A percentile compares a stretch with the other conserved stretches of the same genome.
Evolutionary conservation across 2,113 vertebrate genomes (phyloP).

Genomic region (Ifrita kowaldi): DNA sequence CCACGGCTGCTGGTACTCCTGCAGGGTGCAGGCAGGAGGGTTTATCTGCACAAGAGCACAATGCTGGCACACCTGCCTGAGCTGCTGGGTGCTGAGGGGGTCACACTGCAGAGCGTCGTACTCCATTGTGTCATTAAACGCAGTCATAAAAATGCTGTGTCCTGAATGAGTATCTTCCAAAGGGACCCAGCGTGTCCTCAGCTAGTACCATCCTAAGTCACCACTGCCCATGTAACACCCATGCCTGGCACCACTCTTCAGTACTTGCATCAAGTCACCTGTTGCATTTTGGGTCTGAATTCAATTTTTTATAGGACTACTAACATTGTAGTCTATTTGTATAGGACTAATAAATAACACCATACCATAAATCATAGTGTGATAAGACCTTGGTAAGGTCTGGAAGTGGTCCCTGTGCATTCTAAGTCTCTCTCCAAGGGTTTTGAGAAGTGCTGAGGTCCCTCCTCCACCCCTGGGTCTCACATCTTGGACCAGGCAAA

Average conservation of each 20-base stretch:
- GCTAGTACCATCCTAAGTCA: neutral
- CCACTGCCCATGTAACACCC: rapidly evolving
- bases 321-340: neutral
- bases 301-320: neutral
- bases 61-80: neutral
- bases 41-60: neutral
- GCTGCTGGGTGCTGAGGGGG: neutral
- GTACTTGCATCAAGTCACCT: neutral
- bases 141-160: neutral
- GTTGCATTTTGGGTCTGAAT: neutral
- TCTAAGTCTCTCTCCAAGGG: neutral
- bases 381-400: neutral
- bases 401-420: neutral
- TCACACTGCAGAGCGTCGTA: rapidly evolving
- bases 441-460: neutral
- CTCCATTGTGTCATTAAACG: neutral
- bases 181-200: neutral
- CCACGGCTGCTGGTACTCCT: neutral
- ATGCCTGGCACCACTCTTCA: neutral
- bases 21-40: neutral
- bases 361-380: neutral
- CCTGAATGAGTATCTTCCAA: neutral
- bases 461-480: neutral
- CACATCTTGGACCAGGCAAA: neutral
- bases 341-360: neutral